Conservation (phyloP, 2,113 vertebrate species). For the Nycticebus coucang region DNA sequence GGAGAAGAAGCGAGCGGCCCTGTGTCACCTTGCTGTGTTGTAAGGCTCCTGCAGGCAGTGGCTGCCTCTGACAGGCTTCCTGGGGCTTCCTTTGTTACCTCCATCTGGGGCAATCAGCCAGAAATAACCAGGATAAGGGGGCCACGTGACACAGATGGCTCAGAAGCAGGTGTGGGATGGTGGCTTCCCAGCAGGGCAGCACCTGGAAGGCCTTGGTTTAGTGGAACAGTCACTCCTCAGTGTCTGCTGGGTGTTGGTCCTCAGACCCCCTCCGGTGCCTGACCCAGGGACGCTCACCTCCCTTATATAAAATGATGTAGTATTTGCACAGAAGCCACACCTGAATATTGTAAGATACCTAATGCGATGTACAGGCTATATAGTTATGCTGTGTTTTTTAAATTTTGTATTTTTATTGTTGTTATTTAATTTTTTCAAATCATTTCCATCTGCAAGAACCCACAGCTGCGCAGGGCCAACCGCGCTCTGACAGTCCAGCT, state of each 20-base stretch:
- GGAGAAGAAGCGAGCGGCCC: not conserved
- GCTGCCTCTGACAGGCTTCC: not conserved
- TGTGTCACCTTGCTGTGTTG: not conserved
- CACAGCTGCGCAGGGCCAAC: not conserved
- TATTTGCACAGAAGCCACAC: not conserved
- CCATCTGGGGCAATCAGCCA: too few species aligned
- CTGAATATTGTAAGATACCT: not conserved
- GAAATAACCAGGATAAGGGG: not conserved
- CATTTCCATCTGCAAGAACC: not conserved
- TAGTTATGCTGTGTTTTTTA: not conserved
- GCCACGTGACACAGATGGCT: too few species aligned
- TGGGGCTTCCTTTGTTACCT: not conserved
- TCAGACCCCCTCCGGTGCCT: not conserved
- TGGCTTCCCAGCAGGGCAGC: not conserved
- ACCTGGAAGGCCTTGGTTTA: not conserved
- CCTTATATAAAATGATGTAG: not conserved
- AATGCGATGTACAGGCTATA: not conserved
- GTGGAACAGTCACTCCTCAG: not conserved
- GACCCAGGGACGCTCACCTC: not conserved
- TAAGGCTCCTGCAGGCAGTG: not conserved
- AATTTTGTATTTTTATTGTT: not conserved
- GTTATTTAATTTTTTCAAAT: not conserved
- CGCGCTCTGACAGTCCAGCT: not conserved
- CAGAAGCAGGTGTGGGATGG: not conserved
- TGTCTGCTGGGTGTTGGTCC: not conserved